These are phyloP conservation scores for Otus sunia DNA, from an alignment of 2,113 vertebrate species.

Conservation along the genomic window DNA sequence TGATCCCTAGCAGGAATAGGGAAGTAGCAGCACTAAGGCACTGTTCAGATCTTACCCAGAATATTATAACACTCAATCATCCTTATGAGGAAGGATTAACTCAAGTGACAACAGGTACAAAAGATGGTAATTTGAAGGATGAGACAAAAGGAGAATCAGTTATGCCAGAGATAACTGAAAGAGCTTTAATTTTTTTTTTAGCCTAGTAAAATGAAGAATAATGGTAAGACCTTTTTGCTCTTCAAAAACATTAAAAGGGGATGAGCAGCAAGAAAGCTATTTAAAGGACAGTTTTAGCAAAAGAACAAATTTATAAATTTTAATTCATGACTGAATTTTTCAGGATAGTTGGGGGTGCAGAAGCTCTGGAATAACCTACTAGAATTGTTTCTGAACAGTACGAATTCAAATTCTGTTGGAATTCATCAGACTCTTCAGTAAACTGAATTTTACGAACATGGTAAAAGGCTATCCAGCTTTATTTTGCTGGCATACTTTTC, in stretches of 20 bases:
- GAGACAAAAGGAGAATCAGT: background rate
- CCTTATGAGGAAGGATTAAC: background rate
- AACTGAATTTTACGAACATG: background rate
- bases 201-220: background rate
- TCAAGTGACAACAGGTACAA: background rate
- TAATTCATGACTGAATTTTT: conserved; percentile 4
- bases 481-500: background rate
- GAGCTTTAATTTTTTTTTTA: background rate
- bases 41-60: background rate
- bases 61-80: background rate
- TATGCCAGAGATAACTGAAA: background rate
- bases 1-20: background rate
- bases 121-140: background rate
- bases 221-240: background rate
- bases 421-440: background rate
- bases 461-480: background rate
- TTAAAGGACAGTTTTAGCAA: background rate
- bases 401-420: background rate
- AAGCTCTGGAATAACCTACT: background rate
- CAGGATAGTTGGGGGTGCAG: background rate
- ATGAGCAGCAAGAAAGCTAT: background rate
- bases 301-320: background rate
- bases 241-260: background rate
- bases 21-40: background rate
- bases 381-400: background rate